Conservation (phyloP, 2,113 vertebrate species). For the Passer domesticus region DNA sequence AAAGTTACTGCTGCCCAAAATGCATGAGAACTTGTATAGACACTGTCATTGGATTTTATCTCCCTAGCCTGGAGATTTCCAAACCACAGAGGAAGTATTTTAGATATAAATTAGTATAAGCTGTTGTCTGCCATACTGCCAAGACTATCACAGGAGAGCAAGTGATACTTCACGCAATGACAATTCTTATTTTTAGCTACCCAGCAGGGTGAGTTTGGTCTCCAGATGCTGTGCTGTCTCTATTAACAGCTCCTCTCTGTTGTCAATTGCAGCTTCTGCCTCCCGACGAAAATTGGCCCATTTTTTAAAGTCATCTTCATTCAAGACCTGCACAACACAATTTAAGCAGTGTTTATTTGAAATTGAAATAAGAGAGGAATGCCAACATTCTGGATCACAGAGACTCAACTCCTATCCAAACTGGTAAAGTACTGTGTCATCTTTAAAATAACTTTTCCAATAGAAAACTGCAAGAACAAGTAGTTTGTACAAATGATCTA, state of each 20-base stretch:
- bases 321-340: slow-evolving; percentile 78
- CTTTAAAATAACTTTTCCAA: neutral
- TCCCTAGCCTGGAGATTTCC: neutral
- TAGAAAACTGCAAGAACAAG: neutral
- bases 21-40: neutral
- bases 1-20: neutral
- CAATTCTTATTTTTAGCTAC: slow-evolving; percentile 72
- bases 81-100: neutral
- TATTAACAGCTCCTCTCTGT: slow-evolving; percentile 81
- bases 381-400: neutral
- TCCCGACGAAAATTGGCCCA: slow-evolving; percentile 84
- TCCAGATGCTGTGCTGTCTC: slow-evolving; percentile 80
- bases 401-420: neutral
- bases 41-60: neutral
- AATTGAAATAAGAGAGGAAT: neutral
- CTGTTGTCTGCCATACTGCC: slow-evolving; percentile 3
- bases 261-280: slow-evolving; percentile 83
- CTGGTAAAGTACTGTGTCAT: neutral
- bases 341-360: neutral
- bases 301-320: slow-evolving; percentile 76
- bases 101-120: slow-evolving; percentile 17
- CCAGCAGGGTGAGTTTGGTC: slow-evolving; percentile 82
- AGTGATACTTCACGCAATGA: neutral
- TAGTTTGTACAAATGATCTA: neutral
- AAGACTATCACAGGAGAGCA: neutral